Conservation (phyloP, 2,797 vertebrate species). For the Acanthiza pusilla region DNA sequence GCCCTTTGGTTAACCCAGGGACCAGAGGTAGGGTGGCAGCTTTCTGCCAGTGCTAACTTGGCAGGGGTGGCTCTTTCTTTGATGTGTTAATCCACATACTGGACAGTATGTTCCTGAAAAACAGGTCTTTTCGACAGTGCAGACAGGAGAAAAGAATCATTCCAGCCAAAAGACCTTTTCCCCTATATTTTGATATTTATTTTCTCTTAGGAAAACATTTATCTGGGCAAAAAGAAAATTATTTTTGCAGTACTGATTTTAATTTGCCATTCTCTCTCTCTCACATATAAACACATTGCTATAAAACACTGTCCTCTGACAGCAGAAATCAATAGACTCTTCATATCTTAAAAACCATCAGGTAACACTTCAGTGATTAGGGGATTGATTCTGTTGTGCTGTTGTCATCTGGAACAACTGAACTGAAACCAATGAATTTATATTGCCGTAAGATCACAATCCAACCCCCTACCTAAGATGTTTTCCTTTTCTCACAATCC, state of each 20-base stretch:
- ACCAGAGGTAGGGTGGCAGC: neutral
- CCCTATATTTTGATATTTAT: neutral
- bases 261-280: neutral
- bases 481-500: neutral
- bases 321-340: conserved; percentile 7
- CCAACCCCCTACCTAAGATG: neutral
- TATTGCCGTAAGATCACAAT: neutral
- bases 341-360: neutral
- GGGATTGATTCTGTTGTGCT: neutral
- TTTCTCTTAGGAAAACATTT: neutral
- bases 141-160: neutral
- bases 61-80: neutral
- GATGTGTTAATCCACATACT: neutral
- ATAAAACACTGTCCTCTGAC: neutral
- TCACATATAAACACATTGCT: neutral
- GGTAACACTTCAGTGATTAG: neutral
- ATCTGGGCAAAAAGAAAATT: neutral
- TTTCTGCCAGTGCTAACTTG: neutral
- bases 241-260: neutral
- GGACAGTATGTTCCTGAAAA: neutral
- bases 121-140: neutral
- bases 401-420: conserved; percentile 19
- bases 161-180: neutral
- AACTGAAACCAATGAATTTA: conserved; percentile 6
- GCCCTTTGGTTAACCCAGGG: neutral